Conservation (phyloP, 92 coral and sea anemone species). For the Umimayanthus kanabou region DNA sequence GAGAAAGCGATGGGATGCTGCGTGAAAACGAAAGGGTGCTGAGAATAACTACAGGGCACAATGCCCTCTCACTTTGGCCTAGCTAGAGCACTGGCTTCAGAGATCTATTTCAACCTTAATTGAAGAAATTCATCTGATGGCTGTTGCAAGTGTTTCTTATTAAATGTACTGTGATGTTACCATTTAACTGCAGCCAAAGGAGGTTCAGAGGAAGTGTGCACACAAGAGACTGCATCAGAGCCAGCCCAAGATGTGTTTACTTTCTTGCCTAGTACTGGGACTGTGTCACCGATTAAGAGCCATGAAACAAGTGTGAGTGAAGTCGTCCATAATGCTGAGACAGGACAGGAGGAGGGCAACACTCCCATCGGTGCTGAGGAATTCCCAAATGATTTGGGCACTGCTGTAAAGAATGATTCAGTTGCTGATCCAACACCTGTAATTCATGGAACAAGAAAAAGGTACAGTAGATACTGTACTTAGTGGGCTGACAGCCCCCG, state of each 20-base stretch:
- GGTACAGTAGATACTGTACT: too few species aligned
- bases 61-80: too few species aligned
- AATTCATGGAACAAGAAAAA: conserved; percentile 41
- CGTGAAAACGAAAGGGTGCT: too few species aligned
- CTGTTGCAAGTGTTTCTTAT: not conserved
- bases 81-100: too few species aligned
- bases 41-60: too few species aligned
- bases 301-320: not conserved
- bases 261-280: not conserved
- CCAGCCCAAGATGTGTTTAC: not conserved
- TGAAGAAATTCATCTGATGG: too few species aligned
- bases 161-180: not conserved
- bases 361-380: conserved; percentile 25
- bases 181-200: not conserved
- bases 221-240: not conserved
- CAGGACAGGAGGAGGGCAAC: not conserved
- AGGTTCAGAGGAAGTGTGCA: not conserved
- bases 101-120: too few species aligned
- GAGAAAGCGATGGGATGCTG: too few species aligned
- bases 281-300: not conserved
- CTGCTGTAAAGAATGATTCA: conserved; percentile 63
- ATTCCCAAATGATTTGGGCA: conserved; percentile 71
- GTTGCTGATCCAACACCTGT: conserved; percentile 71
- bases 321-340: not conserved
- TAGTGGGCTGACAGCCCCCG: not conserved